Percentiles rank a stretch among this genome's conserved stretches.
These are phyloP conservation scores for Lepus oiostolus DNA, from an alignment of 2,797 vertebrate genomes.

Conservation along the genomic window DNA sequence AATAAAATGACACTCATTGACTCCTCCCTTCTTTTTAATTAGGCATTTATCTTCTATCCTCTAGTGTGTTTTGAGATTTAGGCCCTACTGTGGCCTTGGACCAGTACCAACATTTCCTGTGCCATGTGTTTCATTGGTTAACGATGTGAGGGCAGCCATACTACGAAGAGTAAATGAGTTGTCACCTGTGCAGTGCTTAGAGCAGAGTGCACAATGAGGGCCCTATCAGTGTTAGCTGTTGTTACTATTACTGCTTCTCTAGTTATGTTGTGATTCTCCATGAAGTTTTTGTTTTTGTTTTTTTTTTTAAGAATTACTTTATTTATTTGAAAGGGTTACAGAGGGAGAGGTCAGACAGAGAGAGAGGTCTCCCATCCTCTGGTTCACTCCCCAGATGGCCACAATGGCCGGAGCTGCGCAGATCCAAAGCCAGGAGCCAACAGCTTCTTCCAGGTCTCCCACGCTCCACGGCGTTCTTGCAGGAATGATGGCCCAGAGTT, in stretches of 20 bases:
- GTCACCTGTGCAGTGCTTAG: background rate
- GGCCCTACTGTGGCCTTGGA: no score
- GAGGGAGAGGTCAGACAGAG: no score
- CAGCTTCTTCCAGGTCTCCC: no score
- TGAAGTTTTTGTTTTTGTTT: background rate
- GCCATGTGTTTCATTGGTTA: no score
- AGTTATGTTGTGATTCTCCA: background rate
- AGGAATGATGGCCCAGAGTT: background rate
- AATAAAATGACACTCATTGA: background rate
- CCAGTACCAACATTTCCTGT: background rate
- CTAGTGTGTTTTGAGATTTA: background rate
- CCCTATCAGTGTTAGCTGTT: background rate
- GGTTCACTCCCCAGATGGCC: no score
- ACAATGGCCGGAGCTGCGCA: no score
- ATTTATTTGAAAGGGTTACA: no score
- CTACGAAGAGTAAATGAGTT: background rate
- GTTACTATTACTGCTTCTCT: background rate
- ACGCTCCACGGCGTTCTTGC: background rate
- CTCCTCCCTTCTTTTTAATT: background rate
- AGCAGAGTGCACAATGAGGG: background rate
- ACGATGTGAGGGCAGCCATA: no score
- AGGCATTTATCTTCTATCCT: background rate
- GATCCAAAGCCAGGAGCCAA: no score
- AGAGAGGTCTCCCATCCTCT: no score
- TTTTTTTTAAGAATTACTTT: no score